These are phyloP conservation scores for Pelecanoides urinatrix DNA, from an alignment of 2,113 vertebrate genomes.

Conservation along the genomic window DNA sequence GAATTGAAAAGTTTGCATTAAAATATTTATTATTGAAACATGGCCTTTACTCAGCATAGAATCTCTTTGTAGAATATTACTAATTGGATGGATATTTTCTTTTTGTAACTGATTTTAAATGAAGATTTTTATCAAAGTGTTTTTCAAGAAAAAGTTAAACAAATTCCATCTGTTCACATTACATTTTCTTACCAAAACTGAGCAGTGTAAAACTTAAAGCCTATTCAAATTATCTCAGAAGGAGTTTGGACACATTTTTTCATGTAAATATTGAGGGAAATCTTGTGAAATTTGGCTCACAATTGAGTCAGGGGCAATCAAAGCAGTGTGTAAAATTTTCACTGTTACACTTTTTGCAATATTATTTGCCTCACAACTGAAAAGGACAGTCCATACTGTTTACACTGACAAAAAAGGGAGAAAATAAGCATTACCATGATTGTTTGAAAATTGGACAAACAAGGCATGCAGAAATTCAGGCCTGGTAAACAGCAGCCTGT, in stretches of 20 bases:
- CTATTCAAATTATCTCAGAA: neutral
- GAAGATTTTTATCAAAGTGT: neutral
- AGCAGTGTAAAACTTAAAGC: neutral
- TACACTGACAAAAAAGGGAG: neutral
- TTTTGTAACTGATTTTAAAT: neutral
- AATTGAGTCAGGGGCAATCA: neutral
- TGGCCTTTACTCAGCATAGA: neutral
- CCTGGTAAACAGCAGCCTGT: neutral
- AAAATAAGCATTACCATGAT: neutral
- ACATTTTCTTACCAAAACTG: neutral
- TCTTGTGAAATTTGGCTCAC: neutral
- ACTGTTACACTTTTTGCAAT: neutral
- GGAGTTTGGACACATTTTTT: neutral
- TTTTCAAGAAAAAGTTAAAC: neutral
- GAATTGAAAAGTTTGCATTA: neutral
- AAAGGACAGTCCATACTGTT: neutral
- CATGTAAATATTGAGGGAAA: neutral
- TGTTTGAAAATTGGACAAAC: neutral
- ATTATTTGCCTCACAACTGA: neutral
- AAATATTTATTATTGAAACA: neutral
- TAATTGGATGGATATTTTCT: neutral
- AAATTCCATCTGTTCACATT: neutral
- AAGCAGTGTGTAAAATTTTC: neutral
- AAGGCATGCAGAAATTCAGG: neutral
- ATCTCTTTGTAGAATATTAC: neutral